Percentiles rank a stretch among this genome's conserved stretches.
These are phyloP conservation scores for Ciona savignyi DNA, from an alignment of 23 tunicate genomes.

Conservation along the genomic window DNA sequence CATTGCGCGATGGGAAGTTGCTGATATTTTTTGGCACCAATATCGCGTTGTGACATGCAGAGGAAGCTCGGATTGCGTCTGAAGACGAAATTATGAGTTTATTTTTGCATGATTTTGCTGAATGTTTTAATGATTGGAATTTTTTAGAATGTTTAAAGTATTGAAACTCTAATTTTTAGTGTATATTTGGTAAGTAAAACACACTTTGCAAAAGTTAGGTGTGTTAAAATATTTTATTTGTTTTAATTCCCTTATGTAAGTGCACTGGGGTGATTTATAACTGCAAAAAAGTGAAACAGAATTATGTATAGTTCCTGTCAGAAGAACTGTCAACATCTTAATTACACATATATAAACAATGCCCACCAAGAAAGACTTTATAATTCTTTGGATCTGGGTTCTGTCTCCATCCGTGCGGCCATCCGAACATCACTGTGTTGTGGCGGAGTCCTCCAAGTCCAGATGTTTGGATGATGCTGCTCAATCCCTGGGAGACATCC, in stretches of 20 bases:
- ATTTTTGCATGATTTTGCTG: background rate
- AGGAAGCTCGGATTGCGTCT: slow-evolving; percentile 80
- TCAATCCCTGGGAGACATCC: slow-evolving; percentile 74
- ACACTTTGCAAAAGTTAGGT: background rate
- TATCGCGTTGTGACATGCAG: slow-evolving; percentile 75
- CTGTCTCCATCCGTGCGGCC: slow-evolving; percentile 94
- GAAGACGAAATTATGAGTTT: background rate
- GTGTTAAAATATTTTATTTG: no score
- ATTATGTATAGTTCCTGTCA: background rate
- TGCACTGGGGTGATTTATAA: background rate
- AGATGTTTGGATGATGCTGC: slow-evolving; percentile 69
- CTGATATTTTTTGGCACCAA: slow-evolving; percentile 95
- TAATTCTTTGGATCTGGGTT: slow-evolving; percentile 48
- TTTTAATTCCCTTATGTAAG: no score
- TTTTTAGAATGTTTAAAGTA: no score
- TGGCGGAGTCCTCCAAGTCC: slow-evolving; percentile 96
- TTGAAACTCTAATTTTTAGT: background rate
- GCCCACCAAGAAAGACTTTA: slow-evolving; percentile 55
- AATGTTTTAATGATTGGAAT: no score
- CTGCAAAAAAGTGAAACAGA: background rate
- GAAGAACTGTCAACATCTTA: background rate
- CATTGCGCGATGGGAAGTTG: slow-evolving; percentile 58
- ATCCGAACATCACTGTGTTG: slow-evolving; percentile 85
- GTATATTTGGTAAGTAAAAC: background rate
- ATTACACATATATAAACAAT: background rate